Percentiles rank a stretch among this genome's conserved stretches.
These are phyloP conservation scores for Ceratina calcarata DNA, from an alignment of 1,140 invertebrate species.

Conservation along the genomic window DNA sequence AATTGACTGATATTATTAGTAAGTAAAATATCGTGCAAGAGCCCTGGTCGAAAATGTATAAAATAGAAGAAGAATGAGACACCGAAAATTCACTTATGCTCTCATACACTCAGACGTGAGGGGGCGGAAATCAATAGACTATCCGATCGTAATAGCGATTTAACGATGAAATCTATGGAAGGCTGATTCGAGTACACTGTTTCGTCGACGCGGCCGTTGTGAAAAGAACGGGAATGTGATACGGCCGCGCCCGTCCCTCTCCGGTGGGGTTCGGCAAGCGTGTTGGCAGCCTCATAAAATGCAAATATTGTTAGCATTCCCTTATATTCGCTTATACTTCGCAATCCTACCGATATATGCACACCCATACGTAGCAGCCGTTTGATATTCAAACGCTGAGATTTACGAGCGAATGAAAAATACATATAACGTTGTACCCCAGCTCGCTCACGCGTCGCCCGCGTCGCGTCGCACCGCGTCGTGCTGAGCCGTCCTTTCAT, in stretches of 20 bases:
- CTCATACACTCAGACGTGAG: neutral
- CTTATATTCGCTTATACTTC: constrained; percentile 53
- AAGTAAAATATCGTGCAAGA: too few relatives aligned
- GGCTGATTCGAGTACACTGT: constrained; percentile 19
- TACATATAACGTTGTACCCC: constrained; percentile 39
- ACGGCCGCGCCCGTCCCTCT: too few relatives aligned
- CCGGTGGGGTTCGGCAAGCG: constrained; percentile 26
- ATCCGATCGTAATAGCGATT: neutral
- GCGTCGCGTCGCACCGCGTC: constrained; percentile 34
- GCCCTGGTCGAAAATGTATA: too few relatives aligned
- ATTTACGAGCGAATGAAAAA: constrained; percentile 61
- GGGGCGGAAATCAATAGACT: neutral
- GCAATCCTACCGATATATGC: constrained; percentile 54
- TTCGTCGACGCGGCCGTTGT: constrained; percentile 4
- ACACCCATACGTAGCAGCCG: constrained; percentile 28
- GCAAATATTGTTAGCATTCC: constrained; percentile 64
- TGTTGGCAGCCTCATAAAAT: constrained; percentile 59
- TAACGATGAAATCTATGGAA: constrained; percentile 36
- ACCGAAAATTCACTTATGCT: neutral
- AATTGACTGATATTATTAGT: too few relatives aligned
- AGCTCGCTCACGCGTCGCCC: constrained; percentile 15
- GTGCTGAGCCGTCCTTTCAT: constrained; percentile 27
- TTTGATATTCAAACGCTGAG: constrained; percentile 62
- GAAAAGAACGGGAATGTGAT: constrained; percentile 42
- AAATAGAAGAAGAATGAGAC: too few relatives aligned